Conservation (phyloP, 2,113 vertebrate species). For the Cinclus cinclus region DNA sequence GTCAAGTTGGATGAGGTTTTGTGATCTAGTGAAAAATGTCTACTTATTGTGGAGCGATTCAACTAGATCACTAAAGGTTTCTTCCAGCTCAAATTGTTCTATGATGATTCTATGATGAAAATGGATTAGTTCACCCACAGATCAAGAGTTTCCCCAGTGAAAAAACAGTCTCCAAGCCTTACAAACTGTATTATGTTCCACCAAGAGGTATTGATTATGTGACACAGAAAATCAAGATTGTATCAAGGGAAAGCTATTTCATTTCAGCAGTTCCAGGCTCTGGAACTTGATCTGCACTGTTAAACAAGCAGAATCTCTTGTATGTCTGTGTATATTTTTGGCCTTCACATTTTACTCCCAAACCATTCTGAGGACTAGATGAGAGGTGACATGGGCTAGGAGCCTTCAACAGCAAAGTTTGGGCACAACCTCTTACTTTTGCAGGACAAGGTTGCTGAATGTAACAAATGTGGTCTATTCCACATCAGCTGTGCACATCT, state of each 20-base stretch:
- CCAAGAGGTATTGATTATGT: neutral
- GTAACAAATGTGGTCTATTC: neutral
- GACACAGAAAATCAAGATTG: neutral
- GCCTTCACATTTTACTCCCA: neutral
- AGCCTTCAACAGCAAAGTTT: neutral
- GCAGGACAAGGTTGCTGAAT: neutral
- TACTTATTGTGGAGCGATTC: neutral
- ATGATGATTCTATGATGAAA: neutral
- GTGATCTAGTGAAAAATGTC: neutral
- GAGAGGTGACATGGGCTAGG: neutral
- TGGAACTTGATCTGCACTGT: neutral
- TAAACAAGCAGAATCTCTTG: neutral
- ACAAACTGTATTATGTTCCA: neutral
- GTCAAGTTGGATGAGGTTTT: neutral
- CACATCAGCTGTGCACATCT: neutral
- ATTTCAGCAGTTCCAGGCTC: neutral
- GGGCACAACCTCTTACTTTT: neutral
- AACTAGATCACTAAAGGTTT: neutral
- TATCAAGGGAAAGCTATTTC: neutral
- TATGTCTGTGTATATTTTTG: neutral
- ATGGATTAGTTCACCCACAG: neutral
- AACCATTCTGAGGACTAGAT: neutral
- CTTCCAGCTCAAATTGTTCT: neutral
- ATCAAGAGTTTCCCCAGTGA: neutral
- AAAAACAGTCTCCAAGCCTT: neutral